Percentiles rank a stretch among this genome's conserved stretches.
These are phyloP conservation scores for Zaprionus taronus DNA, from an alignment of 1,140 invertebrate species.

Conservation along the genomic window DNA sequence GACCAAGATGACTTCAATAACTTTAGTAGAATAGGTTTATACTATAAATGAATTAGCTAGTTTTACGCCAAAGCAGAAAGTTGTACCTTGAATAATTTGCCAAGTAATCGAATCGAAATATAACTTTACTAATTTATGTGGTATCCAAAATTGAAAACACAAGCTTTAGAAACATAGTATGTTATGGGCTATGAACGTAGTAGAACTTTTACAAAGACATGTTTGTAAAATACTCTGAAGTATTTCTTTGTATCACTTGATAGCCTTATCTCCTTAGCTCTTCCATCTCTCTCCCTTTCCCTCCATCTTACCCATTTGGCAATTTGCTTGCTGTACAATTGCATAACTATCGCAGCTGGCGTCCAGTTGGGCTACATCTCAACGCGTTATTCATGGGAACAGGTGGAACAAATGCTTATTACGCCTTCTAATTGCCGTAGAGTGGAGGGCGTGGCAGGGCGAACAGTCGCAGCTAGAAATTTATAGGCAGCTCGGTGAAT, in stretches of 20 bases:
- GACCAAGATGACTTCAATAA: too few relatives aligned
- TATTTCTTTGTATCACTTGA: background rate
- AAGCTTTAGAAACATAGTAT: too few relatives aligned
- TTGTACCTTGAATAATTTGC: too few relatives aligned
- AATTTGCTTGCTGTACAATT: conserved; percentile 68
- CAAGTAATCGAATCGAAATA: too few relatives aligned
- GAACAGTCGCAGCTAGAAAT: conserved; percentile 22
- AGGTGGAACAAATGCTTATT: conserved; percentile 70
- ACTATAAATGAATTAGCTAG: too few relatives aligned
- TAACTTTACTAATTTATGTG: too few relatives aligned
- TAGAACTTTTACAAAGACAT: too few relatives aligned
- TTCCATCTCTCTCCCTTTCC: background rate
- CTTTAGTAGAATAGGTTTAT: too few relatives aligned
- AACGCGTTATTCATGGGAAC: conserved; percentile 63
- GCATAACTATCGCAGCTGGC: conserved; percentile 54
- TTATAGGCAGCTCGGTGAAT: conserved; percentile 50
- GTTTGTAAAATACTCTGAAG: too few relatives aligned
- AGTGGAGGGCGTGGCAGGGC: background rate
- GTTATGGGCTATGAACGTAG: too few relatives aligned
- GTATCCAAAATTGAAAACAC: too few relatives aligned
- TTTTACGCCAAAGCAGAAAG: too few relatives aligned
- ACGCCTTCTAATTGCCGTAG: conserved; percentile 63
- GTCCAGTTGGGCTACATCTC: conserved; percentile 7
- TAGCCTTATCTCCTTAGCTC: background rate
- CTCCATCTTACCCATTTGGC: conserved; percentile 40